Evolutionary conservation across 1,140 invertebrate genomes (phyloP), one percentile per base, ranked within the genome.

Genomic region (Lycorma delicatula): DNA sequence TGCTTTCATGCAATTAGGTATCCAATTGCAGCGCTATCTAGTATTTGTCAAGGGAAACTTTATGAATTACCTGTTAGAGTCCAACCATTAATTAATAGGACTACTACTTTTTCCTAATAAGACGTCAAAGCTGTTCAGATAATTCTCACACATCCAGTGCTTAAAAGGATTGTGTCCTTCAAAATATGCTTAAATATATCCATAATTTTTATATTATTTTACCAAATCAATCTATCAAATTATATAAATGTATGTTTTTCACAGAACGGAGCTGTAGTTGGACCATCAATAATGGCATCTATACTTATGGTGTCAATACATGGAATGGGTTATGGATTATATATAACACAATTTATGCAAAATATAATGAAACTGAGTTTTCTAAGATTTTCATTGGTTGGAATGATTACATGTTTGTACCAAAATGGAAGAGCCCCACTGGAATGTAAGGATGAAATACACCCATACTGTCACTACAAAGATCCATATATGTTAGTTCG

Each of bases 301-400:
- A 63, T 74, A n/a, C 52, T 74, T 12, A 69, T 69, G 11, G 46
- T 75, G 26, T 61, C 71, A 3, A 69, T 72, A 4, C 73, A 74
- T 48, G 74, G 74, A 25, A 73, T 75, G 69, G 73, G 72, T 2
- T 73, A 71, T 56, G 69, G 70, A 16, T 47, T 56, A 38, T 47
- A 36, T 3, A 67, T 73, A 70, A 76, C 79, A 16, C 68, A 71
- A 0, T 74, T 79, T 50, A 75, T 82, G 64, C 70, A 76, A 56
- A 75, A 76, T 61, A 60, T 83, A 3, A 79, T 80, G 56, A 75
- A 76, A 59, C 59, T 77, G 9, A 80, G 78, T 11, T 83, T 79
- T 62, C 66, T 81, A 18, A 70, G 81, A 63, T 81, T 77, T 62
- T 72, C 74, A 5, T 71, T 81, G 58, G 79, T 81, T 49, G 72